Percentiles rank a stretch among this genome's conserved stretches.
These are phyloP conservation scores for Himalopsyche tibetana DNA, from an alignment of 2,888 invertebrate species.

Conservation along the genomic window DNA sequence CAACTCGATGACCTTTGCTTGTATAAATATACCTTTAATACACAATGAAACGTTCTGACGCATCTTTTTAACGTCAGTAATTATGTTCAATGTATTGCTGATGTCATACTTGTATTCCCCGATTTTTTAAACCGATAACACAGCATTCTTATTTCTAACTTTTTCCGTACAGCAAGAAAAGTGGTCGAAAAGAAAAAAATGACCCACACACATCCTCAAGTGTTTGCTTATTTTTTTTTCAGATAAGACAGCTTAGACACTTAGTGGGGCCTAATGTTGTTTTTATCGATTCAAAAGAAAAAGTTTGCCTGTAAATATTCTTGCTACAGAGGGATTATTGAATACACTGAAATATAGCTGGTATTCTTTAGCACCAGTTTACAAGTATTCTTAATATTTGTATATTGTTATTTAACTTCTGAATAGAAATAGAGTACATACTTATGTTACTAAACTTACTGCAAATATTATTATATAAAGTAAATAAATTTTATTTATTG, in stretches of 20 bases:
- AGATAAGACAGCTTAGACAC: conserved; percentile 11
- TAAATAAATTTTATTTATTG: too few relatives aligned
- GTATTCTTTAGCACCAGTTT: too few relatives aligned
- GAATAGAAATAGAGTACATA: too few relatives aligned
- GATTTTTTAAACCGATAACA: neutral
- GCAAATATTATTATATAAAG: too few relatives aligned
- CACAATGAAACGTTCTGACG: too few relatives aligned
- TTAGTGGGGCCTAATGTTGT: conserved; percentile 12
- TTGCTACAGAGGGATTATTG: conserved; percentile 11
- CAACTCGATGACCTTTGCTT: too few relatives aligned
- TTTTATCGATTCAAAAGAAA: conserved; percentile 32
- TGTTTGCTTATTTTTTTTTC: conserved; percentile 34
- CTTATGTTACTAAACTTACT: too few relatives aligned
- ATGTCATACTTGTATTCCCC: neutral
- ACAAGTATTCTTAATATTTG: too few relatives aligned
- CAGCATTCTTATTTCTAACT: neutral
- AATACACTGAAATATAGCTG: neutral
- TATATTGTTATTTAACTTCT: too few relatives aligned
- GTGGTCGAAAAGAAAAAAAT: neutral
- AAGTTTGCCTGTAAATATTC: conserved; percentile 13
- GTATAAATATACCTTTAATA: too few relatives aligned
- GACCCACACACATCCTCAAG: conserved; percentile 7
- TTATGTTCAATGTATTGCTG: too few relatives aligned
- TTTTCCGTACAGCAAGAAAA: neutral
- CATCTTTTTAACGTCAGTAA: too few relatives aligned